Conservation (phyloP, 2,113 vertebrate species). For the Tetraodon nigroviridis region DNA sequence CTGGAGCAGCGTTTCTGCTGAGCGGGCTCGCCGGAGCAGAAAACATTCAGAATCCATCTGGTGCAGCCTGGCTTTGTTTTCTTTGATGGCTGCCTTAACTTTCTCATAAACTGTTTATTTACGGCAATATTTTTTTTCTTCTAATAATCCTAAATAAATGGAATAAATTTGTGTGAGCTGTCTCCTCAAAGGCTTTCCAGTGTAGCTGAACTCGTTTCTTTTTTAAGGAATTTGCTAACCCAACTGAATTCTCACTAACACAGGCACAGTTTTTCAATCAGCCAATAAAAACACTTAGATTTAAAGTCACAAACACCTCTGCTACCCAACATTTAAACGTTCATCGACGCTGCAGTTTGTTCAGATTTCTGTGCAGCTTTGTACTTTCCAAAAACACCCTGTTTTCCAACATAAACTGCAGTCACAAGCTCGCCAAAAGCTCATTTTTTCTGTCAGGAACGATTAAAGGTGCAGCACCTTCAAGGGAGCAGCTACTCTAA, state of each 20-base stretch:
- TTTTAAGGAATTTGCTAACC: neutral
- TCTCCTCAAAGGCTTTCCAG: neutral
- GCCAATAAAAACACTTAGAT: too few species aligned
- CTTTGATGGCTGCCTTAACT: neutral
- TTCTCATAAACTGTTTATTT: neutral
- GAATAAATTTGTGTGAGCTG: neutral
- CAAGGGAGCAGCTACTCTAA: conserved; percentile 22
- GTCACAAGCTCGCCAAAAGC: neutral
- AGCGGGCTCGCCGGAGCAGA: neutral
- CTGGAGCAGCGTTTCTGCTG: too few species aligned
- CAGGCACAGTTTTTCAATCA: too few species aligned
- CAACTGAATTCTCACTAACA: too few species aligned
- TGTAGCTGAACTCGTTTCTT: neutral
- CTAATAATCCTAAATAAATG: neutral
- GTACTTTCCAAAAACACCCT: conserved; percentile 14
- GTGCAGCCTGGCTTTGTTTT: too few species aligned
- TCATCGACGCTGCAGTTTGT: too few species aligned
- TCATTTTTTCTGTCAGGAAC: neutral
- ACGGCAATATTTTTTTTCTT: too few species aligned
- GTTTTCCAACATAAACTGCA: conserved; percentile 31
- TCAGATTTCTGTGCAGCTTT: neutral
- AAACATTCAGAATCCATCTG: neutral
- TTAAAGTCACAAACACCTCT: too few species aligned
- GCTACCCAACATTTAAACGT: too few species aligned
- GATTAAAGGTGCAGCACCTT: neutral